Evolutionary conservation across 2,113 vertebrate species (phyloP).

Genomic region (Hypocryptadius cinnamomeus): DNA sequence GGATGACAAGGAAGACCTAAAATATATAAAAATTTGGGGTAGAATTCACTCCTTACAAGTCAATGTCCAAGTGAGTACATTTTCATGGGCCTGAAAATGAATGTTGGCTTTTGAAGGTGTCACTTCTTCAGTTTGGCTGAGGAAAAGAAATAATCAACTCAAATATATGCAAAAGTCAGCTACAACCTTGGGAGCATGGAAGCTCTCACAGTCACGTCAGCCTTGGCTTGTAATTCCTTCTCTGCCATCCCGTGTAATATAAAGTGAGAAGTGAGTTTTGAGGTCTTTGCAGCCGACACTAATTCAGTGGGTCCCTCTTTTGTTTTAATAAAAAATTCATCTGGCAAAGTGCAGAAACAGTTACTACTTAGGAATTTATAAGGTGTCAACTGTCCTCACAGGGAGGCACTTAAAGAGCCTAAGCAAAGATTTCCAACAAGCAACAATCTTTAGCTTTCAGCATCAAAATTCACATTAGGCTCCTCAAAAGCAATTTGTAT

Average conservation of each 20-base stretch:
- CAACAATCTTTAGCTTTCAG: background rate
- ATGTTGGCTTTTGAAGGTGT: background rate
- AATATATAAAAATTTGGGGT: background rate
- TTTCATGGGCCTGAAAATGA: background rate
- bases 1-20: background rate
- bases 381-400: background rate
- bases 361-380: background rate
- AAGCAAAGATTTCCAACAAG: background rate
- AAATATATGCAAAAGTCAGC: background rate
- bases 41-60: background rate
- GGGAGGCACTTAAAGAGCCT: background rate
- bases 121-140: background rate
- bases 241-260: background rate
- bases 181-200: background rate
- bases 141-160: background rate
- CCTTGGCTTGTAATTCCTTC: background rate
- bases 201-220: fast-evolving
- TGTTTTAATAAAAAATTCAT: background rate
- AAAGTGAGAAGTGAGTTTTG: background rate
- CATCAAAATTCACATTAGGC: background rate
- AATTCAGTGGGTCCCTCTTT: background rate
- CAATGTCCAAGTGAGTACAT: background rate
- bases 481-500: background rate
- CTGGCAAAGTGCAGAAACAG: background rate
- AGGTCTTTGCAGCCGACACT: background rate